phyloP scores from a whole-genome alignment of 2,113 vertebrate species.

The Myiagra hebetior region DNA sequence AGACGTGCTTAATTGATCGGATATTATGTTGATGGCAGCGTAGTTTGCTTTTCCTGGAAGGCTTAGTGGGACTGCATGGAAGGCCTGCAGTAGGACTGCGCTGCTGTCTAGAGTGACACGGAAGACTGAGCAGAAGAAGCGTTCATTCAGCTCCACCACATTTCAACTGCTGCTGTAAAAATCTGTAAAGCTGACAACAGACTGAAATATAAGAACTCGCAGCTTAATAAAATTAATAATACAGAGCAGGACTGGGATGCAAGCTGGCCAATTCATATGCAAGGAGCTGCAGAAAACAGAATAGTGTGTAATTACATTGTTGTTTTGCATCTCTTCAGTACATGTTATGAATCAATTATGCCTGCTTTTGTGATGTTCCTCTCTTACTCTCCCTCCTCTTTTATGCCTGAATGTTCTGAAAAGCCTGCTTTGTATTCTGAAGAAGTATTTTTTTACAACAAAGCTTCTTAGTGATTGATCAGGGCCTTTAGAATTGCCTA shows the following conservation, averaged over 20 bases:
- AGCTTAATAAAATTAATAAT: slow-evolving; percentile 57
- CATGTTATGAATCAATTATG: slow-evolving; percentile 61
- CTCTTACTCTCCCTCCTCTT: slow-evolving; percentile 21
- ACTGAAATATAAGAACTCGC: slow-evolving; percentile 40
- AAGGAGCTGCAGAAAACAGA: slow-evolving; percentile 13
- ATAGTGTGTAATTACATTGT: slow-evolving; percentile 46
- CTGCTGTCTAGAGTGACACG: neutral
- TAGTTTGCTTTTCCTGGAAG: slow-evolving; percentile 27
- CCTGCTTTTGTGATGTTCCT: slow-evolving; percentile 63
- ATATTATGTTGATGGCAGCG: neutral
- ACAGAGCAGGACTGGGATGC: slow-evolving; percentile 28
- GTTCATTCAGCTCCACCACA: slow-evolving; percentile 38
- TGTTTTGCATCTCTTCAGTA: slow-evolving; percentile 54
- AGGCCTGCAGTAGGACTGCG: neutral
- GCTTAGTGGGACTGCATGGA: neutral
- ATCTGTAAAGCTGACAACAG: slow-evolving; percentile 36
- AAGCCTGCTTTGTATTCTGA: slow-evolving; percentile 65
- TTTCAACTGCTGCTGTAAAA: slow-evolving; percentile 33
- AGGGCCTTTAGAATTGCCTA: slow-evolving; percentile 62
- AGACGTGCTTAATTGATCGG: neutral
- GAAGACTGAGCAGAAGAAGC: neutral
- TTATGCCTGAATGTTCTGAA: slow-evolving; percentile 51
- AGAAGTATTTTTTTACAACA: slow-evolving; percentile 65
- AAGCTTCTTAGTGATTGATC: slow-evolving; percentile 65
- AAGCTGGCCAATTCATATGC: slow-evolving; percentile 28